phyloP scores from a whole-genome alignment of 2,113 vertebrate species.

The Dicerorhinus sumatrensis region DNA sequence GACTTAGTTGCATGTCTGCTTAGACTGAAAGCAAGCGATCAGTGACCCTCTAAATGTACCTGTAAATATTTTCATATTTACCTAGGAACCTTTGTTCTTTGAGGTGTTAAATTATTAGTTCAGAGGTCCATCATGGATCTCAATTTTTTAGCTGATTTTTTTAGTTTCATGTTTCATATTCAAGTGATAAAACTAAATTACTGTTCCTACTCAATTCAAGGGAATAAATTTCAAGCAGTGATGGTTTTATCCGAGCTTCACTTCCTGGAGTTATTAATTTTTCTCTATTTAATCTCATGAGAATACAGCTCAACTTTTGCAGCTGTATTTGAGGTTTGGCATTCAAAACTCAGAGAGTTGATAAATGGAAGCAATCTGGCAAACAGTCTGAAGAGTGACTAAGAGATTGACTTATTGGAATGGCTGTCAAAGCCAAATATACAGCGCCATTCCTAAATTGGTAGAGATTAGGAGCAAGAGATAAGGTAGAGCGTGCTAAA shows the following conservation, averaged over 20 bases:
- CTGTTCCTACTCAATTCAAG: background rate
- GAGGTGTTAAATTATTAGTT: background rate
- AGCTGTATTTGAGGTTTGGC: slow-evolving; percentile 32
- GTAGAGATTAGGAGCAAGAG: background rate
- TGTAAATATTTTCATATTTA: background rate
- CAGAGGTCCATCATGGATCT: background rate
- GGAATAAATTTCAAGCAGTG: background rate
- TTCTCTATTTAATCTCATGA: slow-evolving; percentile 19
- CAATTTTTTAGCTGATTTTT: background rate
- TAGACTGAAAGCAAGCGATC: background rate
- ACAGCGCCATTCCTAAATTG: background rate
- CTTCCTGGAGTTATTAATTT: slow-evolving; percentile 53
- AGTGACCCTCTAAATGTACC: background rate
- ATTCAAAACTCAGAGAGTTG: background rate
- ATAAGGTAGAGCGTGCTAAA: background rate
- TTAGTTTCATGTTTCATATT: slow-evolving; percentile 40
- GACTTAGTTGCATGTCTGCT: background rate
- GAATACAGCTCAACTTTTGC: slow-evolving; percentile 28
- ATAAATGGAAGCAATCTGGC: slow-evolving; percentile 3
- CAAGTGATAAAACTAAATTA: slow-evolving; percentile 1
- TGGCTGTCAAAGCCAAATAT: background rate
- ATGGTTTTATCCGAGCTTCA: slow-evolving; percentile 46
- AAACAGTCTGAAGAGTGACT: background rate
- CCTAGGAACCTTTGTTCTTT: background rate
- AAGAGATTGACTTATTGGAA: background rate